Evolutionary conservation across 2,797 vertebrate species (phyloP), one percentile per base, ranked within the genome.

Genomic region (Coregonus sp.): DNA sequence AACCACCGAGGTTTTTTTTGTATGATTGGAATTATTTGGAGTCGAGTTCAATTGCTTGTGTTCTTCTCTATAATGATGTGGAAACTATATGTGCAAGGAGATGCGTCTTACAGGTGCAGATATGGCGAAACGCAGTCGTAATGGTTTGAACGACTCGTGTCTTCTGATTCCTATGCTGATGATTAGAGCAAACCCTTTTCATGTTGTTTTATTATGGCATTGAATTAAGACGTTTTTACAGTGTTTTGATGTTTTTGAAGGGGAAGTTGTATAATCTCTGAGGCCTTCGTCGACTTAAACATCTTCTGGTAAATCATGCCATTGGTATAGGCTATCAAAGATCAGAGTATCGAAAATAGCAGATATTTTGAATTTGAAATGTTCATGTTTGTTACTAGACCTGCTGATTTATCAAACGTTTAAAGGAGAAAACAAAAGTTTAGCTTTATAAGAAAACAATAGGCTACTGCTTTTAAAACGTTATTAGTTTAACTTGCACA

Each of bases 31-130:
- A 73, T 79, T 74, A 75, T 75, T 59, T 70, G 66, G 33, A 37
- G 47, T 74, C 61, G 33, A 75, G 40, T 70, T 54, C 20, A 78
- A 79, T n/a, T 73, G 59, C 51, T 68, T 74, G 37, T 74, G 25
- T 35, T 20, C 5, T n/a, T 16, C 29, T 72, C 9, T 52, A 74
- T 40, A 59, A 59, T 59, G n/a, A 37, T 73, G 66, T 76, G 69
- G 76, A 76, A 77, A 80, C 81, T 76, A n/a, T 35, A 40, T 65
- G 72, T 72, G 73, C 76, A 85, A 63, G 75, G 65, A 85, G 84
- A 87, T 87, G 88, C 86, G 86, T 88, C 80, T 84, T 80, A 92
- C 93, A 93, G 93, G 93, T 94, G 91, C 92, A 93, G 91, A 92
- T 79, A 93, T 93, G 85, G 86, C 87, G 85, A 88, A 80, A 80